These are phyloP conservation scores for Trichechus manatus DNA, from an alignment of 2,113 vertebrate species.

Conservation along the genomic window DNA sequence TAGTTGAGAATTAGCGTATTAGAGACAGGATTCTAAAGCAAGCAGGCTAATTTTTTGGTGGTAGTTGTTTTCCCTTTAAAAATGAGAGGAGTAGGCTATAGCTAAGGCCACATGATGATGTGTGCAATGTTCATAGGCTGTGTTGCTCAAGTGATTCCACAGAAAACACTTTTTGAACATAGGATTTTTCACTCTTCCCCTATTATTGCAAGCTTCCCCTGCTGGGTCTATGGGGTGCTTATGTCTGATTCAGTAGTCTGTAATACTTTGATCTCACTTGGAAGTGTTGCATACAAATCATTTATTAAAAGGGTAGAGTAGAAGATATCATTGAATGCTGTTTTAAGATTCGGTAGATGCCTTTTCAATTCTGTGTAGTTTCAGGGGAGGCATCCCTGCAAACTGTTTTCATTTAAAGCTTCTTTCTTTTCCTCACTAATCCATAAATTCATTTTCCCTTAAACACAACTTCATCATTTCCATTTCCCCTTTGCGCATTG, in stretches of 20 bases:
- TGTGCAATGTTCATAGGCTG: not conserved
- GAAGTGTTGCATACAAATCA: constrained; percentile 82
- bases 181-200: constrained; percentile 64
- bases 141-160: constrained; percentile 26
- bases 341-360: constrained; percentile 70
- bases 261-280: constrained; percentile 73
- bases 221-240: constrained; percentile 71
- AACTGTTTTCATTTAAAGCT: constrained; percentile 74
- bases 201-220: constrained; percentile 63
- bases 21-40: not conserved
- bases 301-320: constrained; percentile 77
- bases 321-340: constrained; percentile 29
- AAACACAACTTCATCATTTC: not conserved
- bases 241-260: constrained; percentile 72
- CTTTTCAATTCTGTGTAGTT: constrained; percentile 80
- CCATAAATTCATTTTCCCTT: constrained; percentile 56
- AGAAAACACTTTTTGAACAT: constrained; percentile 51
- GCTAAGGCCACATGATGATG: not conserved
- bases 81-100: not conserved
- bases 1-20: not conserved
- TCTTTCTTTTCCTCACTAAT: constrained; percentile 77
- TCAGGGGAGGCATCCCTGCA: constrained; percentile 67
- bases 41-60: not conserved
- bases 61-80: constrained; percentile 35
- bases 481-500: constrained; percentile 43